phyloP scores from a whole-genome alignment of 2,797 vertebrate genomes.

The Pangasius macronema region DNA sequence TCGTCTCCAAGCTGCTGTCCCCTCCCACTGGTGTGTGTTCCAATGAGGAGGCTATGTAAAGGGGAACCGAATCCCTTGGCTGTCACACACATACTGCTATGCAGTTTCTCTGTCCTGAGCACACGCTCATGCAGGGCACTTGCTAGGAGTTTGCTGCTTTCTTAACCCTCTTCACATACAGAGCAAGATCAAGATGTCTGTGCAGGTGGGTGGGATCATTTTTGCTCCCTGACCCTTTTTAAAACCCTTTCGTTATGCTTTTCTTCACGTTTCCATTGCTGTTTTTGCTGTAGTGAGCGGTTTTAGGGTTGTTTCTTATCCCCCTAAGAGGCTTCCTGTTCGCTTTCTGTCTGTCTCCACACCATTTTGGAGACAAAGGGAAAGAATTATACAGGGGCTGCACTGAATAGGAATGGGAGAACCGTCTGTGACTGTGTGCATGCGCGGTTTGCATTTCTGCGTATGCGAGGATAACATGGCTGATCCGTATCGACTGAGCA shows the following conservation, averaged over 20 bases:
- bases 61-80: conserved; percentile 69
- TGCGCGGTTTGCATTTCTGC: conserved; percentile 49
- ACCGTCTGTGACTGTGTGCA: conserved; percentile 55
- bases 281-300: not conserved
- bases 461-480: conserved; percentile 39
- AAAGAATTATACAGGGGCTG: conserved; percentile 40
- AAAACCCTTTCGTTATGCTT: conserved; percentile 39
- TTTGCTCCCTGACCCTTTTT: conserved; percentile 28
- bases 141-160: conserved; percentile 58
- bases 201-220: conserved; percentile 64
- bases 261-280: conserved; percentile 22
- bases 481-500: conserved; percentile 36
- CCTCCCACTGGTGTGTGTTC: conserved; percentile 55
- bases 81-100: conserved; percentile 45
- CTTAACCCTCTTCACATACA: not conserved
- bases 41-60: conserved; percentile 75
- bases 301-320: not conserved
- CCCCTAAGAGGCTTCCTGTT: not conserved
- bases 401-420: conserved; percentile 58
- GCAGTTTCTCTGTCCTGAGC: conserved; percentile 41
- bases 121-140: conserved; percentile 35
- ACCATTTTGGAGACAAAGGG: conserved; percentile 78
- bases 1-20: conserved; percentile 46
- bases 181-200: conserved; percentile 39
- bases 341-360: conserved; percentile 58